These are phyloP conservation scores for Caprella mutica DNA, from an alignment of 2,888 invertebrate species.

Conservation along the genomic window DNA sequence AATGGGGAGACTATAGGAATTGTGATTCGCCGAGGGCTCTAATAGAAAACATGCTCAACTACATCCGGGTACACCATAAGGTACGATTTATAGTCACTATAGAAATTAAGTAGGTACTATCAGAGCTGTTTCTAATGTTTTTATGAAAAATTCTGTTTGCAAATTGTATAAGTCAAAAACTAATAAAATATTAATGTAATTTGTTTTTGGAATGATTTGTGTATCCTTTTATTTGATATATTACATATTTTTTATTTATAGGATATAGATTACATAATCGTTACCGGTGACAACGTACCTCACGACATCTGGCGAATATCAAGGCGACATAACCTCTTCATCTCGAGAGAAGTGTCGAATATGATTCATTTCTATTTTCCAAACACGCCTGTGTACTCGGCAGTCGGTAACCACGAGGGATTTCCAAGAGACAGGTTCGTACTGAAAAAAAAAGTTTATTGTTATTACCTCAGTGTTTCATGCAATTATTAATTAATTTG, in stretches of 20 bases:
- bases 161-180: too few relatives aligned
- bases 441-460: neutral
- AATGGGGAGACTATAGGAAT: conserved; percentile 91
- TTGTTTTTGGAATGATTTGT: neutral
- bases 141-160: too few relatives aligned
- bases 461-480: neutral
- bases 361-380: conserved; percentile 50
- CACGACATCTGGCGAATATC: conserved; percentile 82
- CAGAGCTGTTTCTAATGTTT: too few relatives aligned
- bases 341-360: conserved; percentile 47
- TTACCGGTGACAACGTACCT: conserved; percentile 76
- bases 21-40: conserved; percentile 89
- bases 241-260: conserved; percentile 35
- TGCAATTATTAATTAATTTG: neutral
- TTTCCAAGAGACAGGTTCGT: conserved; percentile 71
- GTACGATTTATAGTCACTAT: too few relatives aligned
- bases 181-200: neutral
- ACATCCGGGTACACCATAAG: conserved; percentile 72
- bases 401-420: conserved; percentile 73
- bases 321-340: conserved; percentile 50
- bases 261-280: conserved; percentile 57
- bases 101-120: too few relatives aligned
- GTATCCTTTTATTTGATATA: neutral
- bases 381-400: conserved; percentile 53
- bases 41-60: conserved; percentile 81